These are phyloP conservation scores for Autographa gamma DNA, from an alignment of 2,888 invertebrate genomes.

Conservation along the genomic window DNA sequence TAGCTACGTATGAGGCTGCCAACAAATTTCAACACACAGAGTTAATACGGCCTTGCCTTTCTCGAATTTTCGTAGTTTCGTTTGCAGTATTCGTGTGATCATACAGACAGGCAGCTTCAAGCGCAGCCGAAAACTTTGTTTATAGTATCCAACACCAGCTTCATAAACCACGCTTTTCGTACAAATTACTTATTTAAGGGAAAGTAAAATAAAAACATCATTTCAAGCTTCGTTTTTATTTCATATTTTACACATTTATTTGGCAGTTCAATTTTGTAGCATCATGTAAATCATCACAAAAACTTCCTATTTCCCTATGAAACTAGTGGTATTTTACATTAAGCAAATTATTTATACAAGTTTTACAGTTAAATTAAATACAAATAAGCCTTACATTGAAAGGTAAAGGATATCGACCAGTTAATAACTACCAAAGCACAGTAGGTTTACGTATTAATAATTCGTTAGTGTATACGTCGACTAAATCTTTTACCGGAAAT, in stretches of 20 bases:
- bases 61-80: slow-evolving; percentile 45
- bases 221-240: slow-evolving; percentile 79
- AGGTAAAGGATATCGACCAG: slow-evolving; percentile 44
- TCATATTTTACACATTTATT: slow-evolving; percentile 78
- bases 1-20: slow-evolving; percentile 7
- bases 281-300: slow-evolving; percentile 71
- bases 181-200: neutral
- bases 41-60: slow-evolving; percentile 33
- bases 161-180: neutral
- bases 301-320: slow-evolving; percentile 62
- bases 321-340: slow-evolving; percentile 53
- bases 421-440: slow-evolving; percentile 64
- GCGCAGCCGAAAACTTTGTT: slow-evolving; percentile 37
- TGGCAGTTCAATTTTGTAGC: slow-evolving; percentile 80
- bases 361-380: slow-evolving; percentile 29
- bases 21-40: slow-evolving; percentile 11
- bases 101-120: slow-evolving; percentile 30
- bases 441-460: slow-evolving; percentile 58
- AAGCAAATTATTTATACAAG: slow-evolving; percentile 48
- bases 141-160: slow-evolving; percentile 23
- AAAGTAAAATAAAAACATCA: slow-evolving; percentile 21
- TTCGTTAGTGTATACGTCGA: slow-evolving; percentile 43
- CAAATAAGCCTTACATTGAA: slow-evolving; percentile 51
- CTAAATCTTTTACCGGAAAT: slow-evolving; percentile 49
- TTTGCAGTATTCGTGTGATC: slow-evolving; percentile 23